A percentile compares a stretch with the other conserved stretches of the same genome.
phyloP scores from a whole-genome alignment of 2,797 vertebrate species.

The Sebastes oblongus region DNA sequence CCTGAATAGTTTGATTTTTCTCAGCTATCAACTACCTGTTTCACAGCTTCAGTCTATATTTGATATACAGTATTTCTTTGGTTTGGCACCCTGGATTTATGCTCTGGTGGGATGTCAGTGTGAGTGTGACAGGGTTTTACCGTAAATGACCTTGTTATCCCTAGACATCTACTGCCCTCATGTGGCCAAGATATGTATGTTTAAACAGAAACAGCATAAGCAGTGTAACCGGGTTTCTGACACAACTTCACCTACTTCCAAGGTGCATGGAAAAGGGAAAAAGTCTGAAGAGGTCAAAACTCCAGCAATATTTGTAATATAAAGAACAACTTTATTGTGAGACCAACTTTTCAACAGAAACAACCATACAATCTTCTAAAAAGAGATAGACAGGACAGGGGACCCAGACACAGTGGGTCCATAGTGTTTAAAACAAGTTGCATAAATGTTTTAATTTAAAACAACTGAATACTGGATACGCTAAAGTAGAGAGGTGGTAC shows the following conservation, averaged over 20 bases:
- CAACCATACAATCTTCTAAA: not conserved
- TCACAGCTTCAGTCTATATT: slow-evolving; percentile 34
- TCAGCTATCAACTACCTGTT: slow-evolving; percentile 11
- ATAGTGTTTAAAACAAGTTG: not conserved
- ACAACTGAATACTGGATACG: not conserved
- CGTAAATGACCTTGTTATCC: slow-evolving; percentile 1
- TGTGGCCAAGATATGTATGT: slow-evolving; percentile 40
- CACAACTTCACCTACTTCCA: too few species aligned
- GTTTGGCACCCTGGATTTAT: slow-evolving; percentile 29
- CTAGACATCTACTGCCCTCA: slow-evolving; percentile 69
- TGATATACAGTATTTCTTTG: slow-evolving; percentile 41
- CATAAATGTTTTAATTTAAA: not conserved
- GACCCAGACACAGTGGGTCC: not conserved
- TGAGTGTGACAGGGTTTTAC: not conserved
- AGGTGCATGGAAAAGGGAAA: too few species aligned
- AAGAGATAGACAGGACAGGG: not conserved
- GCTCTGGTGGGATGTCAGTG: not conserved
- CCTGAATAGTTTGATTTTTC: slow-evolving; percentile 6
- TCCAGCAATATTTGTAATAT: too few species aligned
- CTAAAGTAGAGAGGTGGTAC: not conserved
- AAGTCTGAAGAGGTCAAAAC: too few species aligned
- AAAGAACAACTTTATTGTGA: too few species aligned
- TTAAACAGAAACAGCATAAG: not conserved
- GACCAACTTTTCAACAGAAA: not conserved
- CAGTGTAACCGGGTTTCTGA: too few species aligned